A percentile compares a stretch with the other conserved stretches of the same genome.
Evolutionary conservation across 2,113 vertebrate species (phyloP).

Genomic region (Columba janthina): DNA sequence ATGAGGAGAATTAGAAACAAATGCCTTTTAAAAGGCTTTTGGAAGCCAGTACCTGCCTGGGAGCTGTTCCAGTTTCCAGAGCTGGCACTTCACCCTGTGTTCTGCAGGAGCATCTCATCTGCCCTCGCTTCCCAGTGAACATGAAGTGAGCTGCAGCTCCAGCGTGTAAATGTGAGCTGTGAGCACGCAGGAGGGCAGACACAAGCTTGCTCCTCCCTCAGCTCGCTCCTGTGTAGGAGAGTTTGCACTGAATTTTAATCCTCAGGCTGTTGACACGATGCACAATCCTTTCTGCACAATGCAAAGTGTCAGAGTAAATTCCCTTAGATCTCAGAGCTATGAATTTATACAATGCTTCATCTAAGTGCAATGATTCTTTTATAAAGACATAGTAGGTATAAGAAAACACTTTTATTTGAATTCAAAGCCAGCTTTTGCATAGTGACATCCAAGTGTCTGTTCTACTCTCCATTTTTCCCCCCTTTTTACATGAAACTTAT

Average conservation of each 20-base stretch:
- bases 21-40: neutral
- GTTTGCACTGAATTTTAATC: neutral
- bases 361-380: neutral
- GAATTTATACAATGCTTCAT: neutral
- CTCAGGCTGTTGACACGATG: neutral
- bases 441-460: neutral
- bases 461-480: neutral
- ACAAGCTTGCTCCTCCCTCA: neutral
- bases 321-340: neutral
- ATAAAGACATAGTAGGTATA: neutral
- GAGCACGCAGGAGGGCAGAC: neutral
- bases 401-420: constrained; percentile 8
- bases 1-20: neutral
- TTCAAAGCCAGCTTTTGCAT: constrained; percentile 9
- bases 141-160: fast-evolving
- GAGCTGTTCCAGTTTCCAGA: neutral
- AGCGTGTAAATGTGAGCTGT: neutral
- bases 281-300: neutral
- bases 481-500: neutral
- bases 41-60: neutral
- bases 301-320: neutral
- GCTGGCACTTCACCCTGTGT: neutral
- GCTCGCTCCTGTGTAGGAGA: neutral
- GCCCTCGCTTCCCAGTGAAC: neutral
- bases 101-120: neutral